Evolutionary conservation across 2,888 invertebrate species (phyloP).

Genomic region (Nysson spinosus): DNA sequence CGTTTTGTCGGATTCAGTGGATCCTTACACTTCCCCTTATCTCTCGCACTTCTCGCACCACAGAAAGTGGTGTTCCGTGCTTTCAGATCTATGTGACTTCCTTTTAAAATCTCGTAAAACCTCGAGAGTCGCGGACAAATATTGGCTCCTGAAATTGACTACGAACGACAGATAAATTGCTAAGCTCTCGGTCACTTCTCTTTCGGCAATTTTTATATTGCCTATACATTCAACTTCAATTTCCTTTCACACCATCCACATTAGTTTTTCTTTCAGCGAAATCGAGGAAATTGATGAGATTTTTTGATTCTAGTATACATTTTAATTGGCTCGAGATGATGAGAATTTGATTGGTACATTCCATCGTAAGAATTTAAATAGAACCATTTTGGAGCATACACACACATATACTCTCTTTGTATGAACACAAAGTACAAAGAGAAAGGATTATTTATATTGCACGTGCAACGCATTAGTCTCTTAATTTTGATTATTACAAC

Average conservation of each 20-base stretch:
- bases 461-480: no score
- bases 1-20: not conserved
- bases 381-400: no score
- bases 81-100: constrained; percentile 1
- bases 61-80: not conserved
- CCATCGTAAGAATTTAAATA: no score
- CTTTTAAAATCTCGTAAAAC: constrained; percentile 9
- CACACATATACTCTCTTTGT: no score
- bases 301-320: no score
- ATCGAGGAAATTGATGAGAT: no score
- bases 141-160: constrained; percentile 56
- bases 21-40: not conserved
- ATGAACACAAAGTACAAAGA: no score
- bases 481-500: constrained; percentile 43
- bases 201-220: constrained; percentile 24
- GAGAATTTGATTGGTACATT: no score
- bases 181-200: constrained; percentile 30
- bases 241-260: no score
- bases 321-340: no score
- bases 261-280: no score
- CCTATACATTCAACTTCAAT: not conserved
- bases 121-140: constrained; percentile 42
- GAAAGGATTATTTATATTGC: no score
- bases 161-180: constrained; percentile 47
- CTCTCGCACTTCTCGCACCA: not conserved